Evolutionary conservation across 2,888 invertebrate species (phyloP).

Genomic region (Drosophila setosimentum): DNA sequence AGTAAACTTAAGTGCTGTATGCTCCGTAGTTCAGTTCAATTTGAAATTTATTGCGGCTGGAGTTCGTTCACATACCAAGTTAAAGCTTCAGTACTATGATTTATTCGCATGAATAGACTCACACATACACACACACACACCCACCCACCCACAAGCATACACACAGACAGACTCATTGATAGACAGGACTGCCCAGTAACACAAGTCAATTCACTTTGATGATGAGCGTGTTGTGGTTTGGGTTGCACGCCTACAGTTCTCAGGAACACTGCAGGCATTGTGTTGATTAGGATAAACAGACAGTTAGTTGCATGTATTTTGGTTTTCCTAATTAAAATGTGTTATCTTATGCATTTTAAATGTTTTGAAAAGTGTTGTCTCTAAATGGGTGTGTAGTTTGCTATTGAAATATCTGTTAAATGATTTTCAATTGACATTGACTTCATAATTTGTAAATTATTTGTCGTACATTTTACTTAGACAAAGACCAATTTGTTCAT

Average conservation of each 20-base stretch:
- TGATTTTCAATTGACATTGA: slow-evolving; percentile 8
- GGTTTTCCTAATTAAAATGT: slow-evolving; percentile 57
- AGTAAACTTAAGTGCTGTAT: slow-evolving; percentile 60
- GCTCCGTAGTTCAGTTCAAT: slow-evolving; percentile 67
- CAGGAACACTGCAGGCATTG: slow-evolving; percentile 1
- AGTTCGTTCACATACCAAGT: slow-evolving; percentile 78
- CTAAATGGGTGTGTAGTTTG: not conserved
- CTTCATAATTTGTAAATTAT: not conserved
- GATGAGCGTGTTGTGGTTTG: slow-evolving; percentile 45
- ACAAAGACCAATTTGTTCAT: not conserved
- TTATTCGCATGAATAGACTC: slow-evolving; percentile 60
- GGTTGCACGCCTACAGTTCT: slow-evolving; percentile 5
- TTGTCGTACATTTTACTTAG: not conserved
- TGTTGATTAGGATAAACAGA: slow-evolving; percentile 25
- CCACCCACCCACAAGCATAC: slow-evolving; percentile 12
- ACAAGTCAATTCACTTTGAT: slow-evolving; percentile 77
- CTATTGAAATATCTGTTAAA: slow-evolving; percentile 12
- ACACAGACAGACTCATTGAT: not conserved
- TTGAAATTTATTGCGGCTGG: slow-evolving; percentile 79
- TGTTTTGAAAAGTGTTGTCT: slow-evolving; percentile 4
- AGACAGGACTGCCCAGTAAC: slow-evolving; percentile 48
- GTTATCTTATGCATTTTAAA: slow-evolving; percentile 61
- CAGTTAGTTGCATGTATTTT: slow-evolving; percentile 14
- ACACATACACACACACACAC: slow-evolving; percentile 7
- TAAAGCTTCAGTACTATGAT: slow-evolving; percentile 74